phyloP scores from a whole-genome alignment of 1,140 invertebrate genomes.

The Acromyrmex heyeri region DNA sequence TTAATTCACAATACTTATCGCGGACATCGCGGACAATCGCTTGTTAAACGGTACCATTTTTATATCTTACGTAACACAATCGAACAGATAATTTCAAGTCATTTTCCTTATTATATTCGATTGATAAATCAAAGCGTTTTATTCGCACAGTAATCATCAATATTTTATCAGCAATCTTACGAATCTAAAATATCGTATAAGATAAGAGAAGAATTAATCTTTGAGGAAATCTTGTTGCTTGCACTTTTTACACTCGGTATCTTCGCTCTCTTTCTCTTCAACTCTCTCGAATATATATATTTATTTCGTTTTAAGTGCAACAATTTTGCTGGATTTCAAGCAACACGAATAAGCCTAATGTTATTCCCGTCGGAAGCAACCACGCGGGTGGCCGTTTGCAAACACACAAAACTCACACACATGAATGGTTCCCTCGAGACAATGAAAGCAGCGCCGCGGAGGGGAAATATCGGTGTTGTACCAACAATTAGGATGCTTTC shows the following conservation, averaged over 20 bases:
- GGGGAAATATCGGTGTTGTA: slow-evolving; percentile 67
- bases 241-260: too few relatives aligned
- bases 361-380: slow-evolving; percentile 4
- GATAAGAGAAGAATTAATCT: too few relatives aligned
- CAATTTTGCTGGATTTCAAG: too few relatives aligned
- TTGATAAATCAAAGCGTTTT: too few relatives aligned
- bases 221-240: neutral
- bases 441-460: slow-evolving; percentile 33
- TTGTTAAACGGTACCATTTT: neutral
- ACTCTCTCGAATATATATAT: too few relatives aligned
- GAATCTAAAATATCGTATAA: neutral
- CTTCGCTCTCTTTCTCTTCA: too few relatives aligned
- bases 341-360: too few relatives aligned
- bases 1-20: slow-evolving; percentile 8
- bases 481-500: slow-evolving; percentile 80
- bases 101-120: neutral
- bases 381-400: slow-evolving; percentile 42
- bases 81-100: too few relatives aligned
- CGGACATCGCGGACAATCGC: neutral
- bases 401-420: slow-evolving; percentile 29
- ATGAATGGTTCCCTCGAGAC: slow-evolving; percentile 1
- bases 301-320: too few relatives aligned
- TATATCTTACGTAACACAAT: neutral
- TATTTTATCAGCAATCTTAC: neutral
- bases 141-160: too few relatives aligned